A percentile compares a stretch with the other conserved stretches of the same genome.
Evolutionary conservation across 2,888 invertebrate species (phyloP).

Genomic region (Falcaria lacertinaria): DNA sequence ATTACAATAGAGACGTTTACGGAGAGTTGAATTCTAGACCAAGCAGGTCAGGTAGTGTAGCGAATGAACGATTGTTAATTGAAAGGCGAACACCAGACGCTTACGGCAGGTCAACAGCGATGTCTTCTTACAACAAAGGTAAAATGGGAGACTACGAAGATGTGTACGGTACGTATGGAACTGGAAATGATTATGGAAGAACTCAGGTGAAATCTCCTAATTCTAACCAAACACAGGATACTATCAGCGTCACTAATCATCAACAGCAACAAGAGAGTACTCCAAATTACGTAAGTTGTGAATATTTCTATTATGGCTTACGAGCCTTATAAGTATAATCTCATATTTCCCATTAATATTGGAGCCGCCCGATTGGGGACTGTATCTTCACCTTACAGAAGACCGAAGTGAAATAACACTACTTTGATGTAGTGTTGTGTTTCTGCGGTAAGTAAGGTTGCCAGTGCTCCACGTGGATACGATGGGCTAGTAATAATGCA

Average conservation of each 20-base stretch:
- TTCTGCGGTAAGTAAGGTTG: too few relatives aligned
- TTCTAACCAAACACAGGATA: conserved; percentile 55
- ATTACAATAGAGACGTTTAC: conserved; percentile 57
- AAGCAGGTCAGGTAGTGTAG: conserved; percentile 40
- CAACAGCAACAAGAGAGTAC: conserved; percentile 47
- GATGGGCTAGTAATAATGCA: too few relatives aligned
- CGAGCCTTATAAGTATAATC: too few relatives aligned
- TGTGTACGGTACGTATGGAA: conserved; percentile 75
- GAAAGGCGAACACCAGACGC: conserved; percentile 91
- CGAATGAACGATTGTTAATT: conserved; percentile 58
- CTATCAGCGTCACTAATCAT: conserved; percentile 48
- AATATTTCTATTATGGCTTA: neutral
- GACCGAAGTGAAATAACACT: too few relatives aligned
- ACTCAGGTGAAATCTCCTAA: conserved; percentile 82
- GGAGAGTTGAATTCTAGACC: conserved; percentile 52
- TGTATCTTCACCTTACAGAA: too few relatives aligned
- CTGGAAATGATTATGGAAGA: conserved; percentile 61
- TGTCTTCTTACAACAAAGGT: conserved; percentile 59
- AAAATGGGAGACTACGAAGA: conserved; percentile 87
- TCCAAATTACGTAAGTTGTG: conserved; percentile 48
- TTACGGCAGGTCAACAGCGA: conserved; percentile 83
- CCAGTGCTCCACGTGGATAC: too few relatives aligned
- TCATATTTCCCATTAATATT: too few relatives aligned
- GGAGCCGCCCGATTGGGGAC: too few relatives aligned
- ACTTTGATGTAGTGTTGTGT: too few relatives aligned